These are phyloP conservation scores for Antheraea assamensis DNA, from an alignment of 2,888 invertebrate species.

Conservation along the genomic window DNA sequence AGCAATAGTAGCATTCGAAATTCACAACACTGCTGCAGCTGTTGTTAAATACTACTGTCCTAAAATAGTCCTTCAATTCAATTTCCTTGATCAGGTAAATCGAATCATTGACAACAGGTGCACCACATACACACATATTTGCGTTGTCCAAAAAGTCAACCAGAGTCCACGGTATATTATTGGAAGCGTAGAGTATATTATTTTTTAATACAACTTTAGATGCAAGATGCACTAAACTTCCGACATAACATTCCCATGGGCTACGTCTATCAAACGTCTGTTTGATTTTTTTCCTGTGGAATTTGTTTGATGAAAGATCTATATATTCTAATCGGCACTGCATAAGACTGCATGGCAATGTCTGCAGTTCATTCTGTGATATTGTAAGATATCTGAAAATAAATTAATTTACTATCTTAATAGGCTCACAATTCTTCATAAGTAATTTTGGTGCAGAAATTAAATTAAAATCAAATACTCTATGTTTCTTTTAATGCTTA, in stretches of 20 bases:
- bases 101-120: slow-evolving; percentile 62
- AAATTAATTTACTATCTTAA: slow-evolving; percentile 11
- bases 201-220: slow-evolving; percentile 78
- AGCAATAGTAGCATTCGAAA: slow-evolving; percentile 85
- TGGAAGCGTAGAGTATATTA: slow-evolving; percentile 79
- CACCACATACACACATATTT: slow-evolving; percentile 84
- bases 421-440: neutral
- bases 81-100: slow-evolving; percentile 56
- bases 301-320: slow-evolving; percentile 83
- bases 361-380: slow-evolving; percentile 77
- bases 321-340: slow-evolving; percentile 78
- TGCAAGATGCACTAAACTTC: slow-evolving; percentile 79
- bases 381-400: slow-evolving; percentile 77
- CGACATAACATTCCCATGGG: slow-evolving; percentile 68
- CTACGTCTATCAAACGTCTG: slow-evolving; percentile 31
- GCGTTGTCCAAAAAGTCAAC: slow-evolving; percentile 83
- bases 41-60: slow-evolving; percentile 64
- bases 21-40: slow-evolving; percentile 63
- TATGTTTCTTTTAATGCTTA: too few species aligned
- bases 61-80: slow-evolving; percentile 64
- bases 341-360: slow-evolving; percentile 83
- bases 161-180: slow-evolving; percentile 82
- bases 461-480: neutral
- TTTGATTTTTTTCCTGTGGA: slow-evolving; percentile 47
- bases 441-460: neutral